Base-by-base conservation (phyloP, 2,113 vertebrate genomes). In the Phoenicopterus ruber region DNA sequence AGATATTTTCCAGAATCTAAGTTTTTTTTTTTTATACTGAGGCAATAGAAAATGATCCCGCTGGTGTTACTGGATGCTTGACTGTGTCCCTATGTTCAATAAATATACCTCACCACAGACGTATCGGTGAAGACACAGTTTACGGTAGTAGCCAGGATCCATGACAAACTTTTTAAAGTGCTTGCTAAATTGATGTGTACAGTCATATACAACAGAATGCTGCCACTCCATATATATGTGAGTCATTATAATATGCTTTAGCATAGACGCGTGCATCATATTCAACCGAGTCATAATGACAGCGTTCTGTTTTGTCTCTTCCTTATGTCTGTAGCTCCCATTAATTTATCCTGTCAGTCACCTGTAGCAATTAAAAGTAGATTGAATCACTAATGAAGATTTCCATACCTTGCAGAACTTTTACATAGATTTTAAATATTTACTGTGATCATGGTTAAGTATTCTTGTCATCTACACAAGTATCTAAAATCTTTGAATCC, bases 251-350 rank as follows among this genome's bases (percentile, higher is more conserved):
- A 74, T n/a, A 42, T 34, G 55, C 34, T 86, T 74, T 55, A 83
- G 22, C 2, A 3, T 12, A 44, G 25, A 50, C 36, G 82, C 0
- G 0, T 73, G 66, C 38, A 50, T 62, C 44, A 24, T n/a, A 47
- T 76, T 91, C 42, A 77, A 26, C 31, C 0, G 1, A 73, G 19
- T 50, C 57, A 72, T 46, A 92, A 70, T 38, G 58, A 88, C n/a
- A 88, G 67, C 26, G 21, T 88, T 66, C 31, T 86, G 32, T 66
- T 88, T 74, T 70, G 36, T 17, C 26, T 81, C 42, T 86, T 88
- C 38, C 38, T 90, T 36, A 57, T 8, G 13, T 63, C 63, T 85
- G 38, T 17, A 80, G 44, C 26, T 95, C 46, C 46, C 34, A 81
- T 80, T 77, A 70, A 80, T 61, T 79, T 85, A 42, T 62, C 59